Evolutionary conservation across 2,888 invertebrate species (phyloP), one percentile per base, ranked within the genome.

Genomic region (Alsophila aescularia): DNA sequence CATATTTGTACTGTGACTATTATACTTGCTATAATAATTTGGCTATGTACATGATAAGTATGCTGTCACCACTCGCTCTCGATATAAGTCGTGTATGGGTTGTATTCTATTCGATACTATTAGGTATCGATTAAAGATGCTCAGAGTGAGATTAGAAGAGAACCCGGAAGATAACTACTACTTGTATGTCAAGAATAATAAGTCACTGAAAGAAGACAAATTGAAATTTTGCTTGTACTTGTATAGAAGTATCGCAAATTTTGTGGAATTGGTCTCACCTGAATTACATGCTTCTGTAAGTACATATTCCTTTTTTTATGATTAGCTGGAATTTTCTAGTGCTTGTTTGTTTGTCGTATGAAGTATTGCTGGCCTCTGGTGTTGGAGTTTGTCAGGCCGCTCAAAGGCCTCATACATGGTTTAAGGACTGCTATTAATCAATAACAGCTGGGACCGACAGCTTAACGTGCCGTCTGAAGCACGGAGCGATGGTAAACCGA

Each of bases 61-160:
- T 80, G 18, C 69, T 81, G n/a, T 79, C 83, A 0, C 69, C 84
- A 1, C 58, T 86, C 3, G 79, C 85, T 10, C 71, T 90, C 9
- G 90, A 90, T 67, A 60, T 85, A 2, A 85, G 80, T 62, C 69
- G 90, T 55, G 81, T 86, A 0, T 90, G 88, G 90, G 90, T 32
- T 86, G 81, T 50, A 64, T 81, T 10, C 29, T 90, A 10, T 81
- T 86, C 37, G 83, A 88, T 59, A 67, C 77, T 7, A 66, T 89
- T 12, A 72, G 87, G 18, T 79, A 78, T 59, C 76, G 90, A 29
- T 69, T 90, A 21, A 80, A 73, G 42, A 61, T 82, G 1, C 72
- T 90, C 0, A 75, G 86, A 0, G 41, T 69, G 15, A 73, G 88
- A 41, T 60, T 90, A 32, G 77, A 83, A 44, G 89, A 90, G 52